Evolutionary conservation across 2,113 vertebrate species (phyloP).

Genomic region (Synchiropus splendidus): DNA sequence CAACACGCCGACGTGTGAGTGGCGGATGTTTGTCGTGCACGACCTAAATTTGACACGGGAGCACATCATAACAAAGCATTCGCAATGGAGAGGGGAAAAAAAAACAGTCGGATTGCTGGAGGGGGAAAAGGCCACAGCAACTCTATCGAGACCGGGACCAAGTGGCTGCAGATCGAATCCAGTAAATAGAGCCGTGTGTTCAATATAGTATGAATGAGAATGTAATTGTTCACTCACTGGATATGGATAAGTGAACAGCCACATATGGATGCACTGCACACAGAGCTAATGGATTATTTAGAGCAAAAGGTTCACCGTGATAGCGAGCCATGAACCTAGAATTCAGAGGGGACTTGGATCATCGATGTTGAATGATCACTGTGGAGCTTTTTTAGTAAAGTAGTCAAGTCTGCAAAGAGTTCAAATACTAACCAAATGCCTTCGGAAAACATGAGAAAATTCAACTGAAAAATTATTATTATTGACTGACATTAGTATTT

Average conservation of each 20-base stretch:
- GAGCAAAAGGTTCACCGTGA: neutral
- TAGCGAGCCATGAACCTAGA: neutral
- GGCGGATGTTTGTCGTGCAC: slow-evolving; percentile 38
- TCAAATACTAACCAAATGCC: too few species aligned
- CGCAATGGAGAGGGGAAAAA: slow-evolving; percentile 15
- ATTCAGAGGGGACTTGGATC: slow-evolving; percentile 16
- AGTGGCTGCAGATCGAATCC: slow-evolving; percentile 6
- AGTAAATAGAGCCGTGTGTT: slow-evolving; percentile 8
- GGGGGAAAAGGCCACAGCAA: neutral
- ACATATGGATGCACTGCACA: neutral
- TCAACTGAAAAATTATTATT: too few species aligned
- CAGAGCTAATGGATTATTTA: slow-evolving; percentile 8
- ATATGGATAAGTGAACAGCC: slow-evolving; percentile 1
- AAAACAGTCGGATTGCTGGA: neutral
- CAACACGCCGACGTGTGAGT: slow-evolving; percentile 34
- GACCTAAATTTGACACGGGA: slow-evolving; percentile 33
- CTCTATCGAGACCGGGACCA: neutral
- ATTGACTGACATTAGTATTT: too few species aligned
- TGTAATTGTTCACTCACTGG: slow-evolving; percentile 9
- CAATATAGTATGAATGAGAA: slow-evolving; percentile 12
- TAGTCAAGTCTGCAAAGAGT: too few species aligned
- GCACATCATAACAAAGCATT: slow-evolving; percentile 24
- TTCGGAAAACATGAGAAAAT: too few species aligned
- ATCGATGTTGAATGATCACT: slow-evolving; percentile 23
- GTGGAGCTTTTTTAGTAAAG: too few species aligned